Evolutionary conservation across 1,140 invertebrate species (phyloP), one percentile per base, ranked within the genome.

Genomic region (Nomia melanderi): DNA sequence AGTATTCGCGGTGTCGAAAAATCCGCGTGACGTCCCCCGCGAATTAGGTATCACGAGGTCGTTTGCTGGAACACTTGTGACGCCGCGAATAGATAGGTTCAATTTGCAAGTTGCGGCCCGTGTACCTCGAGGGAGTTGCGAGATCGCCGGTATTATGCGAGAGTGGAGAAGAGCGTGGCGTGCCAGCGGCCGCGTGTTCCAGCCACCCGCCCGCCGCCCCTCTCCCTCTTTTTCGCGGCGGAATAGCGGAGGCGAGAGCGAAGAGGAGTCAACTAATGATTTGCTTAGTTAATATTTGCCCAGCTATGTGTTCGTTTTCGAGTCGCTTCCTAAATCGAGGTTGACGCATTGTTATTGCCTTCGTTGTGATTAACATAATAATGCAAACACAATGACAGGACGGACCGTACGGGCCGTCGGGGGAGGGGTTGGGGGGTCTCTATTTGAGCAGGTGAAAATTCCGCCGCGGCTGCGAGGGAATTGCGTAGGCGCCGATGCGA

Each of bases 381-480:
- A 92, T 91, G 88, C 90, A 92, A 92, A 92, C 86, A 92, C 88
- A 91, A 92, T 91, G 90, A 91, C 88, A 86, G 85, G 72, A 62
- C 79, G 73, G 50, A 78, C 81, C 82, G 84, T 85, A 81, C 81
- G 84, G n/a, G n/a, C n/a, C n/a, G n/a, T n/a, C n/a, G n/a, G n/a
- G n/a, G n/a, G n/a, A n/a, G n/a, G n/a, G n/a, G n/a, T n/a, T n/a
- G n/a, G n/a, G 50, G 77, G 82, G 84, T 82, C 80, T 77, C 88
- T 92, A 87, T 92, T 92, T 92, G 89, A 89, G 87, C 90, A 92
- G 91, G 90, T 92, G 90, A 92, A 91, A 91, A 92, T 88, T 88
- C 80, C 84, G 85, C 78, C 77, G 69, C 77, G 77, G 76, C 69
- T 80, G 75, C 41, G 65, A 76, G 78, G 77, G 71, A 79, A 9